Evolutionary conservation across 2,888 invertebrate species (phyloP).

Genomic region (Chymomyza amoena): DNA sequence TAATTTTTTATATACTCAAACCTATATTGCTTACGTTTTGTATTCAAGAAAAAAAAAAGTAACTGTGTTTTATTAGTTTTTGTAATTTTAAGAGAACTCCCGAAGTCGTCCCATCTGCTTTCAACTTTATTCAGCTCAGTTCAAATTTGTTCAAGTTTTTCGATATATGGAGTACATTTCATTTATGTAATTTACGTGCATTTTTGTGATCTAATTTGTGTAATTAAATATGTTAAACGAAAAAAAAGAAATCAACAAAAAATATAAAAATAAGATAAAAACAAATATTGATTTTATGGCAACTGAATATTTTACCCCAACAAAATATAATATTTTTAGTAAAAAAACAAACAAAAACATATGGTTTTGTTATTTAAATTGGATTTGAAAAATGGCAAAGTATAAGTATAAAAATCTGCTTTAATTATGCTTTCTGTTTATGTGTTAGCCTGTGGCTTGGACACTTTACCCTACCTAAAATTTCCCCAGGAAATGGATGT

Average conservation of each 20-base stretch:
- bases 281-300: conserved; percentile 60
- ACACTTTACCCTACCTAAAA: too few species aligned
- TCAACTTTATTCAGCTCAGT: conserved; percentile 36
- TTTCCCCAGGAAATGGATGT: too few species aligned
- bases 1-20: conserved; percentile 6
- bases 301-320: conserved; percentile 44
- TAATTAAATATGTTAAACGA: conserved; percentile 63
- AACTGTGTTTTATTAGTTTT: not conserved
- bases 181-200: conserved; percentile 74
- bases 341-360: conserved; percentile 26
- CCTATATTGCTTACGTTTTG: not conserved
- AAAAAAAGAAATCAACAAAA: conserved; percentile 42
- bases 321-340: conserved; percentile 50
- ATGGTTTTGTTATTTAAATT: conserved; percentile 4
- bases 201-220: conserved; percentile 75
- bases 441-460: too few species aligned
- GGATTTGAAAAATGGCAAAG: not conserved
- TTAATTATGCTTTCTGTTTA: too few species aligned
- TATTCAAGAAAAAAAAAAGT: not conserved
- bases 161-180: conserved; percentile 50
- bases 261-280: conserved; percentile 41
- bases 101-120: conserved; percentile 16
- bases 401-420: too few species aligned
- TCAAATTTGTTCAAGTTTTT: conserved; percentile 39
- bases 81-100: not conserved